Evolutionary conservation across 2,797 vertebrate species (phyloP).

Genomic region (Argya squamiceps): DNA sequence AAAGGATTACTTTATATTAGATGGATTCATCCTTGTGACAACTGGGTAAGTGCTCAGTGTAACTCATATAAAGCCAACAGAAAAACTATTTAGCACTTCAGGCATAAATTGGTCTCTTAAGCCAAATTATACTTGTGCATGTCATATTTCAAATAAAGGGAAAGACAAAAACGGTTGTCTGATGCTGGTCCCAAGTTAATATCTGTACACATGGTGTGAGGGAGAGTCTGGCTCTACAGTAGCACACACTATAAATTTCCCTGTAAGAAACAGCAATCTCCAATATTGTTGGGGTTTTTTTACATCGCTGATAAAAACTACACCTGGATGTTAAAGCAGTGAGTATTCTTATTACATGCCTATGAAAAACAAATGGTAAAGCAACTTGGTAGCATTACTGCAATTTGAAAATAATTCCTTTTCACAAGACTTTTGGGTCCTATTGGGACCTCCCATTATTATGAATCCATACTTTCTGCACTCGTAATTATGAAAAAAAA

Average conservation of each 20-base stretch:
- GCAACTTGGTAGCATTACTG: not conserved
- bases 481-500: not conserved
- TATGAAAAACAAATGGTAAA: not conserved
- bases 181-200: not conserved
- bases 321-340: not conserved
- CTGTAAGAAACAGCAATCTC: not conserved
- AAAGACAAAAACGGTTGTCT: not conserved
- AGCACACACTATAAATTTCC: not conserved
- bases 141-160: not conserved
- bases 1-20: not conserved
- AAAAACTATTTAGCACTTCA: not conserved
- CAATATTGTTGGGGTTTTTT: not conserved
- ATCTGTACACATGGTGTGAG: not conserved
- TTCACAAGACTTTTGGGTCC: not conserved
- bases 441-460: not conserved
- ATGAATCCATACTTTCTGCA: not conserved
- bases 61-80: not conserved
- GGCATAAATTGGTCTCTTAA: not conserved
- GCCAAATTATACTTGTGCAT: not conserved
- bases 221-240: not conserved
- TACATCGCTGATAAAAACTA: not conserved
- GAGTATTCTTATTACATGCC: not conserved
- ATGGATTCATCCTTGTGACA: constrained; percentile 13
- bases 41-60: not conserved
- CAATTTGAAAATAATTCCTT: not conserved